Evolutionary conservation across 2,797 vertebrate species (phyloP).

Genomic region (Spea hammondii): DNA sequence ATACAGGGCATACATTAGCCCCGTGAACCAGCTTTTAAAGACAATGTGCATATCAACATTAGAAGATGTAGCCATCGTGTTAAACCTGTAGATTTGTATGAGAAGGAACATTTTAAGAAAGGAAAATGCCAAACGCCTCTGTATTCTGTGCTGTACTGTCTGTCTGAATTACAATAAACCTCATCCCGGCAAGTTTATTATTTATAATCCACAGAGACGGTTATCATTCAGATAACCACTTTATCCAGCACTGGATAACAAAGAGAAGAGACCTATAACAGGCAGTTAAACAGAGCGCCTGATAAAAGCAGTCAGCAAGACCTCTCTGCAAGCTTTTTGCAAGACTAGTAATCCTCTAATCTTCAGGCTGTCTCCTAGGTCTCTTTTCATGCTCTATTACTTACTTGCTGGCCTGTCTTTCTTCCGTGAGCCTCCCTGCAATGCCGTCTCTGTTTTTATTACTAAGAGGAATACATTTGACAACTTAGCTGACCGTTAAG

Average conservation of each 20-base stretch:
- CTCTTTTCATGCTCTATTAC: constrained; percentile 49
- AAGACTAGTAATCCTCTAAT: constrained; percentile 58
- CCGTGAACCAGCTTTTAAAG: no score
- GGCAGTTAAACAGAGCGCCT: constrained; percentile 45
- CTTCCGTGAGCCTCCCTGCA: constrained; percentile 49
- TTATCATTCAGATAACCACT: constrained; percentile 40
- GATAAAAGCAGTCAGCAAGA: constrained; percentile 44
- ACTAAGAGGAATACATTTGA: constrained; percentile 42
- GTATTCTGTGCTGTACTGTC: background rate
- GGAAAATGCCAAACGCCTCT: background rate
- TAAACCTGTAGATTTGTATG: constrained; percentile 13
- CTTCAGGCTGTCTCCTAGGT: constrained; percentile 50
- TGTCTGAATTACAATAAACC: constrained; percentile 46
- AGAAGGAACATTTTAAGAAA: constrained; percentile 27
- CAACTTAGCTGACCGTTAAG: constrained; percentile 52
- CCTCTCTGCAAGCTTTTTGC: constrained; percentile 54
- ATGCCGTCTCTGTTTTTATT: constrained; percentile 55
- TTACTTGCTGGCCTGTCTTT: constrained; percentile 44
- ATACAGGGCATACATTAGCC: no score
- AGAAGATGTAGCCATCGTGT: no score
- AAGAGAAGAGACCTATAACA: constrained; percentile 42
- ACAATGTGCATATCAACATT: no score
- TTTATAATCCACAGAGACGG: constrained; percentile 46
- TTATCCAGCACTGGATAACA: constrained; percentile 42
- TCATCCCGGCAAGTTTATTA: constrained; percentile 30